phyloP scores from a whole-genome alignment of 1,140 invertebrate genomes.

The Drosophila saltans region DNA sequence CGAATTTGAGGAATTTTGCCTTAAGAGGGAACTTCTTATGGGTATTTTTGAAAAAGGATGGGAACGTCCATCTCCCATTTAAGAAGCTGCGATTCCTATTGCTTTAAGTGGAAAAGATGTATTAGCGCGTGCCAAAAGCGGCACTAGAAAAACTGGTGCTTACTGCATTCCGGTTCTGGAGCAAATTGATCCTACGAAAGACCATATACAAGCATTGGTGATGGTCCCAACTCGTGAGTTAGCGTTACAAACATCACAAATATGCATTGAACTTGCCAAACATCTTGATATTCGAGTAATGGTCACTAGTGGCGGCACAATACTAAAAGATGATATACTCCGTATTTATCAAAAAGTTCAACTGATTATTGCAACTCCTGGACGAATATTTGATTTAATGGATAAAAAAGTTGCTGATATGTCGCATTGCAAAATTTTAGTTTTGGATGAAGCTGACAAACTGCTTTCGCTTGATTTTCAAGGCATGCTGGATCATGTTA shows the following conservation, averaged over 20 bases:
- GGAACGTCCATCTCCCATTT: conserved; percentile 99
- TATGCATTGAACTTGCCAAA: conserved; percentile 99
- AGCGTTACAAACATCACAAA: conserved; percentile 99
- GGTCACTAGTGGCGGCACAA: conserved; percentile 99
- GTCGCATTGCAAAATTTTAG: conserved; percentile 97
- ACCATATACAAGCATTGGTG: conserved; percentile 97
- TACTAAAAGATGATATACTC: conserved; percentile 99
- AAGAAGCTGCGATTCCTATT: conserved; percentile 99
- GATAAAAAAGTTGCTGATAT: conserved; percentile 99
- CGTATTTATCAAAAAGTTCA: conserved; percentile 99
- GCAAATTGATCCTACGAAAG: conserved; percentile 94
- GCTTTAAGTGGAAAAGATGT: conserved; percentile 99
- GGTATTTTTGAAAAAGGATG: conserved; percentile 99
- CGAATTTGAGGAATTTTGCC: conserved; percentile 99
- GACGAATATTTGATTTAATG: conserved; percentile 99
- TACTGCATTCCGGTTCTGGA: conserved; percentile 99
- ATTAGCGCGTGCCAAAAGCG: conserved; percentile 99
- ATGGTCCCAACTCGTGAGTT: conserved; percentile 99
- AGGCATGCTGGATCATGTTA: conserved; percentile 98
- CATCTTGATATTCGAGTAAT: conserved; percentile 98
- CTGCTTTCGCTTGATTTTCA: conserved; percentile 99
- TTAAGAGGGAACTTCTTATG: conserved; percentile 98
- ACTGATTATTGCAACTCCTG: conserved; percentile 99
- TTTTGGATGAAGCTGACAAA: conserved; percentile 99
- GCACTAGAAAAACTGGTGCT: conserved; percentile 99